A percentile compares a stretch with the other conserved stretches of the same genome.
These are phyloP conservation scores for Mus spicilegus DNA, from an alignment of 2,113 vertebrate species.

Conservation along the genomic window DNA sequence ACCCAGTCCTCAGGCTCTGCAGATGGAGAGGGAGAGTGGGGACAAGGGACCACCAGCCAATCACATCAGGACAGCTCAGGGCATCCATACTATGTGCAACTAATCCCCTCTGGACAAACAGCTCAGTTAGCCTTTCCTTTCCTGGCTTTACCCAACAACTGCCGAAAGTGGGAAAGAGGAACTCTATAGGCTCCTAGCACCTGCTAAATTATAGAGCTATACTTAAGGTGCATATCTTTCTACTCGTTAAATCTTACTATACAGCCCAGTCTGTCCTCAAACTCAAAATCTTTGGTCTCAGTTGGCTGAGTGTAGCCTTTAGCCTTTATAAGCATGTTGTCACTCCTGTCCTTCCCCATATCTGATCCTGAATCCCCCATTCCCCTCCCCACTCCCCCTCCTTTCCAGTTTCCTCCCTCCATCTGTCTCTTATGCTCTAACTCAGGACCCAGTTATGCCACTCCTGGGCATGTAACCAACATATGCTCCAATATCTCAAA, in stretches of 20 bases:
- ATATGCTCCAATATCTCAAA: too few species aligned
- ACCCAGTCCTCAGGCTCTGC: neutral
- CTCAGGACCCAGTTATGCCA: too few species aligned
- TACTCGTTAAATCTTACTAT: neutral
- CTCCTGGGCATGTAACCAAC: too few species aligned
- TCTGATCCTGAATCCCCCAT: too few species aligned
- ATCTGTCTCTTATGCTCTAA: too few species aligned
- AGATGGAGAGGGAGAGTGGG: neutral
- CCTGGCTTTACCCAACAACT: constrained; percentile 68
- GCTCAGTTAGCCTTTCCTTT: neutral
- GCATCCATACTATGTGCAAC: constrained; percentile 58
- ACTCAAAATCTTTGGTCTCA: neutral
- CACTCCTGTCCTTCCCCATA: too few species aligned
- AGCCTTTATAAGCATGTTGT: neutral
- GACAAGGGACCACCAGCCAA: neutral
- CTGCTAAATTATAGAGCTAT: constrained; percentile 9
- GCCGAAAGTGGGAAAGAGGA: constrained; percentile 51
- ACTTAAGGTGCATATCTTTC: neutral
- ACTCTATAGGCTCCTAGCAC: constrained; percentile 50
- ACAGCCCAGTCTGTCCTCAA: neutral
- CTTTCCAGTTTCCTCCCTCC: too few species aligned
- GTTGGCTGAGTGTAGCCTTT: neutral
- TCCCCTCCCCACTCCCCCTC: too few species aligned
- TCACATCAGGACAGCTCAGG: constrained; percentile 38
- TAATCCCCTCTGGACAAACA: constrained; percentile 44